Evolutionary conservation across 2,888 invertebrate species (phyloP), one percentile per base, ranked within the genome.

Genomic region (Anthophora plumipes): DNA sequence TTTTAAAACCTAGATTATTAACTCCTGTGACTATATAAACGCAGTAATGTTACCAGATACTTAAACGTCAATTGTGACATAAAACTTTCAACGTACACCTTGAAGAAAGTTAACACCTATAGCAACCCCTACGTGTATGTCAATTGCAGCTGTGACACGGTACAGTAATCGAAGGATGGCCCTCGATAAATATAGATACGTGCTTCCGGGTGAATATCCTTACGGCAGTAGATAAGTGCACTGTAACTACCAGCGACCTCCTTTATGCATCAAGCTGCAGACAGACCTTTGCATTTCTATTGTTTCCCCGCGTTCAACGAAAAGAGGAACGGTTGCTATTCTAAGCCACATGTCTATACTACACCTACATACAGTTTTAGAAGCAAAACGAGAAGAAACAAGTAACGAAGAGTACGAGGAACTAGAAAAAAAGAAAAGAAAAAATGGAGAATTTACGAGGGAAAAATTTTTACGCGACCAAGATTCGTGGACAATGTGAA

Each of bases 131-230:
- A 5, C 41, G 17, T 9, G 25, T n/a, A 31, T 37, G 50, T n/a
- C 50, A 46, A 66, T 54, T 9, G 37, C 17, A 17, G 39, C 22
- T 54, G 31, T 5, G 41, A 20, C 59, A 46, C 14, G 54, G 48
- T 31, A n/a, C 41, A 31, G 39, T 75, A 48, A 76, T 60, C 59
- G 64, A 85, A 85, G 87, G 83, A 83, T 83, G 80, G 75, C 69
- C 72, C 50, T 72, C 75, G 84, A 81, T 84, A 89, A 89, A 90
- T 87, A 90, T 90, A 91, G 89, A 77, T 61, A 72, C 75, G 84
- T 59, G 82, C 85, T 91, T 91, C 87, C 89, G 89, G 90, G 90
- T 91, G 89, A 91, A 92, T 90, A 91, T 91, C 90, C 91, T 89
- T 90, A 84, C 70, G 78, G 72, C 66, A 59, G 59, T 64, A 80